A percentile compares a stretch with the other conserved stretches of the same genome.
These are phyloP conservation scores for Drosophila dunni DNA, from an alignment of 1,140 invertebrate genomes.

Conservation along the genomic window DNA sequence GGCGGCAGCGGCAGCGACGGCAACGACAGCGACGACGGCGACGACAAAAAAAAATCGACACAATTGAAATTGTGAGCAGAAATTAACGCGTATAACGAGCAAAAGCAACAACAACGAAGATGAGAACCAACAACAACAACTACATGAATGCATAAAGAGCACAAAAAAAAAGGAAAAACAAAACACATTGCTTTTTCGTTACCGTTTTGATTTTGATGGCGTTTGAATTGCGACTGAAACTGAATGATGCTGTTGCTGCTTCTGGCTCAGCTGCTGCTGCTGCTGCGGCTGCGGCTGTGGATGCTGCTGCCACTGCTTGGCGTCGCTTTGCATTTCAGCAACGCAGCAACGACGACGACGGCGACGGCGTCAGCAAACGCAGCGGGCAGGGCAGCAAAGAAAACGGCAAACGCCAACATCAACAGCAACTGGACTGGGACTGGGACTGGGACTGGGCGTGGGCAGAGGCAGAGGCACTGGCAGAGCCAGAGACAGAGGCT, in stretches of 20 bases:
- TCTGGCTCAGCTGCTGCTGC: conserved; percentile 31
- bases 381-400: conserved; percentile 44
- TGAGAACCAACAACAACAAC: conserved; percentile 10
- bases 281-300: conserved; percentile 7
- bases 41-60: conserved; percentile 11
- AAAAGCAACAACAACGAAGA: conserved; percentile 11
- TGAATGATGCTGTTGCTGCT: conserved; percentile 74
- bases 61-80: conserved; percentile 33
- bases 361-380: conserved; percentile 24
- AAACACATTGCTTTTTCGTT: conserved; percentile 53
- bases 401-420: conserved; percentile 46
- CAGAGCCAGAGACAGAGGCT: conserved; percentile 17
- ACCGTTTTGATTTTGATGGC: conserved; percentile 83
- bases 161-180: not conserved
- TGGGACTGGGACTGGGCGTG: conserved; percentile 31
- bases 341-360: conserved; percentile 1
- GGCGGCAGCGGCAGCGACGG: not conserved
- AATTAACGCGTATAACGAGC: conserved; percentile 38
- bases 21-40: not conserved
- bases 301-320: conserved; percentile 27
- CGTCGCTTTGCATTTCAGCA: conserved; percentile 43
- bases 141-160: not conserved
- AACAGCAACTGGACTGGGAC: conserved; percentile 31
- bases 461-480: conserved; percentile 4
- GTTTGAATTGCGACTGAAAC: conserved; percentile 82